Base-by-base conservation (phyloP, 2,888 invertebrate species). In the Criorhina ranunculi region DNA sequence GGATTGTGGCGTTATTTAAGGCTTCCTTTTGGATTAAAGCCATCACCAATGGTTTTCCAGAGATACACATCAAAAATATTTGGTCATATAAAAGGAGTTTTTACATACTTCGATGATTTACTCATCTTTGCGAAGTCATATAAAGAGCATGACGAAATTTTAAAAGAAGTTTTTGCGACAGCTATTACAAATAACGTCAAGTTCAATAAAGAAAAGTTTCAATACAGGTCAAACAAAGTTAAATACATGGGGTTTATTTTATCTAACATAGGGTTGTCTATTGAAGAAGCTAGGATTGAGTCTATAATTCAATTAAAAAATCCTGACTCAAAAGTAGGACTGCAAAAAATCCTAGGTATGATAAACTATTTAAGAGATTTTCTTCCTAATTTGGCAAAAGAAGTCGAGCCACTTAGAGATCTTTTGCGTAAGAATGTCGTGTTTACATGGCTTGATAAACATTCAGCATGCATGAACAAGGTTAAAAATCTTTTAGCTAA, bases 331-430 rank as follows among this genome's bases (percentile, higher is more conserved):
- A 79, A 79, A 40, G 42, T 49, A 42, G 69, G 37, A n/a, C 46
- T 70, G 11, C 69, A 70, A 35, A 57, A 46, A 40, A 44, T 81
- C 9, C 24, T 53, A 29, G 53, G 78, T 33, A 75, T 81, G 55
- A 66, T 69, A 15, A 87, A 86, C 57, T 87, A 83, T 76, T 42
- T 86, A 33, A 59, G 79, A 44, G 82, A 83, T 11, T 87, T 86
- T 83, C 59, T 87, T 69, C 81, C 81, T 1, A 77, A 87, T 72
- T 44, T 87, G 19, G 70, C 78, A 31, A 64, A 69, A 9, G 29
- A 78, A 12, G 60, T 75, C 8, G 66, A 55, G n/a, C 85, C 79
- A 12, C 59, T 80, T n/a, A 51, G 80, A 11, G 67, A 67, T 0
- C 42, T 67, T n/a, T 55, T 67, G 9, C 24, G 40, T 0, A 69